Evolutionary conservation across 2,797 vertebrate genomes (phyloP).

Genomic region (Anolis apletophallus): DNA sequence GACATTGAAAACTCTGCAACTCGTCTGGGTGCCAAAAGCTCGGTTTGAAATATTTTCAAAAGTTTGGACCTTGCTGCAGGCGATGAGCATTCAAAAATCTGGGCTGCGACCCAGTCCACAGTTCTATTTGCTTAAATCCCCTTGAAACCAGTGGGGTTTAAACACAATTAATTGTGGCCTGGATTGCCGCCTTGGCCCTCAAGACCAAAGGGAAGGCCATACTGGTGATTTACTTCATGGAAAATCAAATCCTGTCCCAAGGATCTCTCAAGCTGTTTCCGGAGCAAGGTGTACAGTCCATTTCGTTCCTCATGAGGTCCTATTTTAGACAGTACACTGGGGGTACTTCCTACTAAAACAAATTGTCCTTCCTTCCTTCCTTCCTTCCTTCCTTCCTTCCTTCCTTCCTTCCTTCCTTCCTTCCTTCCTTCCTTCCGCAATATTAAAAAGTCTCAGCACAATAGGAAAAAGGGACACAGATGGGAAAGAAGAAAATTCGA

Average conservation of each 20-base stretch:
- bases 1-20: constrained; percentile 10
- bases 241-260: constrained; percentile 19
- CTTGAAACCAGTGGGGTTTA: constrained; percentile 26
- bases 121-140: constrained; percentile 31
- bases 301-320: background rate
- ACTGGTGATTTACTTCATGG: constrained; percentile 19
- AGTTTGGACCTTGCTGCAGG: constrained; percentile 29
- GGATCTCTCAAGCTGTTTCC: background rate
- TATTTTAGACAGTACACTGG: background rate
- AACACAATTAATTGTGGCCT: constrained; percentile 34
- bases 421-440: background rate
- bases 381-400: background rate
- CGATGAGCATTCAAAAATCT: constrained; percentile 21
- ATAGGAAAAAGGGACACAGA: too few relatives aligned
- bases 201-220: background rate
- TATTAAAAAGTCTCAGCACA: too few relatives aligned
- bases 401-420: background rate
- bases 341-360: background rate
- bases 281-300: background rate
- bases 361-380: background rate
- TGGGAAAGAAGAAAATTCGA: too few relatives aligned
- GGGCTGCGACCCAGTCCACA: constrained; percentile 28
- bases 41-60: constrained; percentile 25
- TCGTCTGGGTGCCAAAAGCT: constrained; percentile 29
- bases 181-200: constrained; percentile 11